Evolutionary conservation across 2,113 vertebrate genomes (phyloP), one percentile per base, ranked within the genome.

Genomic region (Bos javanicus): DNA sequence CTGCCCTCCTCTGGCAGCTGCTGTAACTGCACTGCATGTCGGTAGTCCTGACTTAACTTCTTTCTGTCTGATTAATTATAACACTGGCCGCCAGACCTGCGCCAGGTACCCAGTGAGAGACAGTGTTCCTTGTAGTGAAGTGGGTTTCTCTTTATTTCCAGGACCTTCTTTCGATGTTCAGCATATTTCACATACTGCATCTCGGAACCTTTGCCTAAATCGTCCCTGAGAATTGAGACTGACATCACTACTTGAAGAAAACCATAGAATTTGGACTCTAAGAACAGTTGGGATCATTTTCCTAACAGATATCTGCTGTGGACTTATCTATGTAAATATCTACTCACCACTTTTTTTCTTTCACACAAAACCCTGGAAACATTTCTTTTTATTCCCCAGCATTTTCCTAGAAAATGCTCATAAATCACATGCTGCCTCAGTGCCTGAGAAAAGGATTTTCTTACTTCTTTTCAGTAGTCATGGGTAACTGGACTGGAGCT

Each of bases 1-100:
- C 84, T 98, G 96, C 92, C 96, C 95, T 96, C 97, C 30, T 8
- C 50, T 96, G 97, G 97, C 64, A 39, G 48, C 0, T 19, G 6
- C 64, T 43, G 11, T 43, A 82, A 97, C 52, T 96, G 92, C 96
- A 85, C 1, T 1, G 0, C 28, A 21, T 78, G 54, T 88, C 50
- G 10, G 11, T 64, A 23, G 56, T 28, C 28, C 28, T 48, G 12
- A 2, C 28, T 62, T 7, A 30, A 6, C 15, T 30, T 10, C 8
- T 17, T 95, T 87, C 36, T 7, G 0, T 7, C 25, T 11, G 8
- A 16, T 67, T 62, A 6, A 15, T 67, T 64, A 1, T 33, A 13
- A 23, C 1, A 1, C 36, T 7, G 2, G 16, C 3, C 19, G 21
- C 26, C 52, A 6, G 36, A 88, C 14, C 5, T 1, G 17, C 0